Percentiles rank a stretch among this genome's conserved stretches.
phyloP scores from a whole-genome alignment of 2,797 vertebrate genomes.

The Tapera naevia region DNA sequence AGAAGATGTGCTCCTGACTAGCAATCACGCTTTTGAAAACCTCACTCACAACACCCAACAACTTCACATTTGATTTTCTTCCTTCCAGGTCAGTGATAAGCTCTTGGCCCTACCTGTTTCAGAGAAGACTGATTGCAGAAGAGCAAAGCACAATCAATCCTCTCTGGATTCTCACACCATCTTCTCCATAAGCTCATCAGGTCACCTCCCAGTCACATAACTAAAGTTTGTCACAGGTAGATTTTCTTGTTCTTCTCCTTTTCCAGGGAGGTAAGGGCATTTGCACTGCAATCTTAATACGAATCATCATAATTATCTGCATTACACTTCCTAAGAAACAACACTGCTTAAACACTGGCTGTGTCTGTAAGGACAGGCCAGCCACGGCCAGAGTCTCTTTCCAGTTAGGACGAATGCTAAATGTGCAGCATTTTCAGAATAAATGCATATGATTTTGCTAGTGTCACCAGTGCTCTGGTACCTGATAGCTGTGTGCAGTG shows the following conservation, averaged over 20 bases:
- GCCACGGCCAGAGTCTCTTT: neutral
- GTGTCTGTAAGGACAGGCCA: neutral
- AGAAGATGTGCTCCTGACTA: neutral
- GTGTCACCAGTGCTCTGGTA: neutral
- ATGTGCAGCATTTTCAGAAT: neutral
- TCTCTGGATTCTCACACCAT: neutral
- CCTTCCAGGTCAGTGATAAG: neutral
- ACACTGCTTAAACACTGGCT: neutral
- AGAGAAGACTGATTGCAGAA: neutral
- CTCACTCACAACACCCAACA: neutral
- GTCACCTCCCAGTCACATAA: neutral
- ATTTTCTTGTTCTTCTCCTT: neutral
- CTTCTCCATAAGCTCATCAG: neutral
- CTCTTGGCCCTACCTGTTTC: neutral
- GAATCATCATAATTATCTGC: neutral
- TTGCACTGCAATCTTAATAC: neutral
- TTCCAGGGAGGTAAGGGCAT: neutral
- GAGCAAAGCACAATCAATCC: neutral
- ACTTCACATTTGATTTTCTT: neutral
- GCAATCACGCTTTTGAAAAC: neutral
- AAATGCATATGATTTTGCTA: neutral
- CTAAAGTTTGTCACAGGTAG: neutral
- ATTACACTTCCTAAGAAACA: neutral
- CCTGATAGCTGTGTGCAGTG: neutral
- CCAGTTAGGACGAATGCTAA: neutral